Evolutionary conservation across 2,113 vertebrate species (phyloP).

Genomic region (Eonycteris spelaea): DNA sequence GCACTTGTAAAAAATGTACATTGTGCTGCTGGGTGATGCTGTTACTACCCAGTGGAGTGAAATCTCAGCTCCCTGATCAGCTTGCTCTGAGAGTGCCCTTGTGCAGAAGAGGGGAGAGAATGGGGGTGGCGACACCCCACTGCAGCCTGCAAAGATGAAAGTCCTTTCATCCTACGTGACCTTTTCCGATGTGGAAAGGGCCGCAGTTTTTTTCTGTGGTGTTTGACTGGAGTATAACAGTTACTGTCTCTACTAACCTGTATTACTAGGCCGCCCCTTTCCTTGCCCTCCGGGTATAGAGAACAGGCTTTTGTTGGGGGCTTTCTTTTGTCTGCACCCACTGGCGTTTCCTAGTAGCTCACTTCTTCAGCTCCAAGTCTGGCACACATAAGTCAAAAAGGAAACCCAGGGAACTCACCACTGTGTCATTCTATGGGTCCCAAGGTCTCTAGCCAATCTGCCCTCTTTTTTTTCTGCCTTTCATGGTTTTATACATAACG

Average conservation of each 20-base stretch:
- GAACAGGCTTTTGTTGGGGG: background rate
- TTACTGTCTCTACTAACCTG: background rate
- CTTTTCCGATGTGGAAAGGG: background rate
- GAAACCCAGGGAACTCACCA: background rate
- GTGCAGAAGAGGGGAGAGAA: background rate
- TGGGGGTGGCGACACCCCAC: fast-evolving
- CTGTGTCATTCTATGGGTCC: background rate
- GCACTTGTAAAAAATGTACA: background rate
- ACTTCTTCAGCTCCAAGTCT: background rate
- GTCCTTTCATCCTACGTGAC: background rate
- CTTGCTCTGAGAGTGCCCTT: background rate
- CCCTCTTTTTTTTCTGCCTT: background rate
- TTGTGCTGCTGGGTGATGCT: background rate
- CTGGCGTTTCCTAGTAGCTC: background rate
- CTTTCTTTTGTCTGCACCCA: background rate
- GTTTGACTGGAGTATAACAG: background rate
- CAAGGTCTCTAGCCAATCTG: background rate
- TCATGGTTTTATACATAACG: background rate
- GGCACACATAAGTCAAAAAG: background rate
- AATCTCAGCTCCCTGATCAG: background rate
- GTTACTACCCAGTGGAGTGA: background rate
- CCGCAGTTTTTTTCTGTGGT: background rate
- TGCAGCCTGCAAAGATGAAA: background rate
- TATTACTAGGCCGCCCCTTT: background rate
- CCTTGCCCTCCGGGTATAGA: background rate